Evolutionary conservation across 1,140 invertebrate genomes (phyloP).

Genomic region (Tenebrio molitor): DNA sequence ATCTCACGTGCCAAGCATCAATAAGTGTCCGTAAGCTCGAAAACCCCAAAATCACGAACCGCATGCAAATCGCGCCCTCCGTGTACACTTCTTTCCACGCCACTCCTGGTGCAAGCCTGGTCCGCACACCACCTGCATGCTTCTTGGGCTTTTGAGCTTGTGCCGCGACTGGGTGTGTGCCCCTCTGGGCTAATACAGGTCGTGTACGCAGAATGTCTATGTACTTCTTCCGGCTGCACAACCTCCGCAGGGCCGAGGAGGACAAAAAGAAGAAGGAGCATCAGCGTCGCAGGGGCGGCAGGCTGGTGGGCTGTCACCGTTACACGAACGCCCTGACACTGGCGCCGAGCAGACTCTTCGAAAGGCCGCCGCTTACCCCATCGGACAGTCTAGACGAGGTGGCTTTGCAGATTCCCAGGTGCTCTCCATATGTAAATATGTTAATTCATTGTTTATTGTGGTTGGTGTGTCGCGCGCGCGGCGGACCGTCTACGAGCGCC

Average conservation of each 20-base stretch:
- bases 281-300: constrained; percentile 66
- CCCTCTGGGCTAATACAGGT: constrained; percentile 12
- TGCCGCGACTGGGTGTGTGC: too few species aligned
- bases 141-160: too few species aligned
- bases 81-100: too few species aligned
- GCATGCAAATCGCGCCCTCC: constrained; percentile 8
- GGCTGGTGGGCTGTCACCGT: constrained; percentile 55
- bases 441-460: constrained; percentile 32
- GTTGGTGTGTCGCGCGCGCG: too few species aligned
- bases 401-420: constrained; percentile 93
- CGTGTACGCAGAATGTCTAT: constrained; percentile 82
- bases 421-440: constrained; percentile 63
- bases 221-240: constrained; percentile 95
- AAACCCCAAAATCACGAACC: constrained; percentile 6
- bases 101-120: too few species aligned
- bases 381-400: constrained; percentile 92
- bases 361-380: constrained; percentile 84
- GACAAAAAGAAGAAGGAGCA: constrained; percentile 71
- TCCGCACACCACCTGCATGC: too few species aligned
- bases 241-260: constrained; percentile 85
- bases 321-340: constrained; percentile 71
- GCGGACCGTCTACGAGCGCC: too few species aligned
- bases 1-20: constrained; percentile 1
- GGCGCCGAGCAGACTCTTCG: constrained; percentile 85
- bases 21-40: constrained; percentile 6